phyloP scores from a whole-genome alignment of 2,113 vertebrate genomes.

The Axis porcinus region DNA sequence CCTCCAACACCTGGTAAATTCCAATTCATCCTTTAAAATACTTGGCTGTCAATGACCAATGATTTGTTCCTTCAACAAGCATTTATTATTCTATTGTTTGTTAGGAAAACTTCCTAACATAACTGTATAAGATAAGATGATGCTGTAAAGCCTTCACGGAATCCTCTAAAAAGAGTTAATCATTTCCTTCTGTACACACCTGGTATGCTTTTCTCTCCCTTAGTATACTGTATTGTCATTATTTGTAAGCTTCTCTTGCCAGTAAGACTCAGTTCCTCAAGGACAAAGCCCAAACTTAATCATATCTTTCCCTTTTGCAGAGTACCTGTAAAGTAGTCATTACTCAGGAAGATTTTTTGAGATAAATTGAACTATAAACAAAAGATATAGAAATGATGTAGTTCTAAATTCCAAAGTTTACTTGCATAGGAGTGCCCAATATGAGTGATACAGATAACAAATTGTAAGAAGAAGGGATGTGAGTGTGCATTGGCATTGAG shows the following conservation, averaged over 20 bases:
- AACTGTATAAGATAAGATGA: not conserved
- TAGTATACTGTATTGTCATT: not conserved
- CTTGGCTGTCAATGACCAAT: not conserved
- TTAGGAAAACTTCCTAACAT: not conserved
- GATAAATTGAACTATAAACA: not conserved
- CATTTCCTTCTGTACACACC: not conserved
- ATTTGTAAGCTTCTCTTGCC: not conserved
- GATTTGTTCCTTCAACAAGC: not conserved
- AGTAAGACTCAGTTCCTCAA: not conserved
- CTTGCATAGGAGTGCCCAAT: not conserved
- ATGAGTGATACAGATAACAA: not conserved
- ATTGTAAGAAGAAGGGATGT: not conserved
- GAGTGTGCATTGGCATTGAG: not conserved
- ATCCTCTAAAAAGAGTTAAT: not conserved
- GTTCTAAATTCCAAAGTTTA: not conserved
- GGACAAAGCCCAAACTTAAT: not conserved
- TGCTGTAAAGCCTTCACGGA: not conserved
- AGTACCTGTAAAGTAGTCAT: not conserved
- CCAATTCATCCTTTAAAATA: not conserved
- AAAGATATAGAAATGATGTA: not conserved
- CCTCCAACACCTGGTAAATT: not conserved
- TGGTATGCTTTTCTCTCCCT: not conserved
- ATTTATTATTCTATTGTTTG: conserved; percentile 25
- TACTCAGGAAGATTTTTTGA: not conserved
- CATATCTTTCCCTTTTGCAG: not conserved